phyloP scores from a whole-genome alignment of 1,140 invertebrate species.

The Pseudoatta argentina region DNA sequence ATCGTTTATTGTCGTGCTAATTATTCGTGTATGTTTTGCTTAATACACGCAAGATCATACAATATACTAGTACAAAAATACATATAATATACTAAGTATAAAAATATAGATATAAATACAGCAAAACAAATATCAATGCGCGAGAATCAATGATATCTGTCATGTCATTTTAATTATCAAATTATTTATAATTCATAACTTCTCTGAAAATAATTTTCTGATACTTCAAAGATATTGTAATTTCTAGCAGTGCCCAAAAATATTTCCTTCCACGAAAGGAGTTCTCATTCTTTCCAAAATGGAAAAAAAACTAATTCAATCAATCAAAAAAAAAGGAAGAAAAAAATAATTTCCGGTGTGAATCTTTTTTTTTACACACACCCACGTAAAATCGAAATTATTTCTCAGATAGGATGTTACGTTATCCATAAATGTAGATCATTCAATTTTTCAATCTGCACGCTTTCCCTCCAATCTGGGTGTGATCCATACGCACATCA shows the following conservation, averaged over 20 bases:
- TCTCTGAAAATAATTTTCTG: background rate
- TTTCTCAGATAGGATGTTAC: constrained; percentile 5
- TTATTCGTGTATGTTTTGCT: background rate
- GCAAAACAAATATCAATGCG: background rate
- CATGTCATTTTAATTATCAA: background rate
- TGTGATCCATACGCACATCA: constrained; percentile 60
- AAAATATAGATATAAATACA: background rate
- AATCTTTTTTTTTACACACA: background rate
- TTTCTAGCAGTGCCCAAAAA: background rate
- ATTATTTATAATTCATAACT: constrained; percentile 17
- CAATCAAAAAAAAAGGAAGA: background rate
- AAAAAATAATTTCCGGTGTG: background rate
- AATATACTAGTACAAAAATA: background rate
- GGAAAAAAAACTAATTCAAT: background rate
- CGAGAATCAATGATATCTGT: background rate
- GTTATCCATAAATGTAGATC: constrained; percentile 1
- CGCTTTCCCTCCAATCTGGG: background rate
- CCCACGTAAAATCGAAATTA: background rate
- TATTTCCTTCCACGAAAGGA: background rate
- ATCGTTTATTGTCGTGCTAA: background rate
- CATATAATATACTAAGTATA: background rate
- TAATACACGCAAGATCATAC: background rate
- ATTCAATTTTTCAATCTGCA: constrained; percentile 30
- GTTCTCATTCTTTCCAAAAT: background rate
- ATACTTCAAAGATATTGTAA: background rate